phyloP scores from a whole-genome alignment of 2,113 vertebrate genomes.

The Gopherus evgoodei region DNA sequence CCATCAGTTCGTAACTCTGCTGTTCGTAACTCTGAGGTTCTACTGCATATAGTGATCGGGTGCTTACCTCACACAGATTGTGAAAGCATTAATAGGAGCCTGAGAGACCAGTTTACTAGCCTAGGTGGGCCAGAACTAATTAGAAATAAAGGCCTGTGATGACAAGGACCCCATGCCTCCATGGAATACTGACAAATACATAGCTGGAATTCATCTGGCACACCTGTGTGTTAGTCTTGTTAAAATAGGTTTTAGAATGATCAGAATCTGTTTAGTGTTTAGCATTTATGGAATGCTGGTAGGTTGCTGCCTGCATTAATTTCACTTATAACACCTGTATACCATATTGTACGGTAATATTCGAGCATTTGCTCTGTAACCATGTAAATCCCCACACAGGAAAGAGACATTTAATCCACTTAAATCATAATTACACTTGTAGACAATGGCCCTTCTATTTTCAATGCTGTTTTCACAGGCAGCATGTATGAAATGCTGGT shows the following conservation, averaged over 20 bases:
- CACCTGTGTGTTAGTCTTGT: neutral
- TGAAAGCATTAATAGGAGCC: neutral
- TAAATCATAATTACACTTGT: constrained; percentile 68
- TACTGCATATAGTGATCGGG: neutral
- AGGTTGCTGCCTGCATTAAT: neutral
- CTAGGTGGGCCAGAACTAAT: neutral
- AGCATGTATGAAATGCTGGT: neutral
- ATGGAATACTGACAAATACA: neutral
- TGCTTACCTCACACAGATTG: neutral
- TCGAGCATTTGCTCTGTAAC: neutral
- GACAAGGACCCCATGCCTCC: neutral
- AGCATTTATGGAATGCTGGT: neutral
- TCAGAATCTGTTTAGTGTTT: neutral
- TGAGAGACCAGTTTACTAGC: neutral
- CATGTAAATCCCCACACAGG: neutral
- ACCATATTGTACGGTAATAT: neutral
- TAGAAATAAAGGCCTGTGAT: neutral
- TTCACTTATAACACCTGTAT: neutral
- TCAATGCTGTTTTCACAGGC: neutral
- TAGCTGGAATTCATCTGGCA: neutral
- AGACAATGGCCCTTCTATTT: constrained; percentile 32
- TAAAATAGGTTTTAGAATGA: neutral
- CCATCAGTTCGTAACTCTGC: no score
- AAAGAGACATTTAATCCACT: constrained; percentile 52
- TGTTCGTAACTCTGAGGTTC: no score